These are phyloP conservation scores for Ia io DNA, from an alignment of 2,113 vertebrate species.

Conservation along the genomic window DNA sequence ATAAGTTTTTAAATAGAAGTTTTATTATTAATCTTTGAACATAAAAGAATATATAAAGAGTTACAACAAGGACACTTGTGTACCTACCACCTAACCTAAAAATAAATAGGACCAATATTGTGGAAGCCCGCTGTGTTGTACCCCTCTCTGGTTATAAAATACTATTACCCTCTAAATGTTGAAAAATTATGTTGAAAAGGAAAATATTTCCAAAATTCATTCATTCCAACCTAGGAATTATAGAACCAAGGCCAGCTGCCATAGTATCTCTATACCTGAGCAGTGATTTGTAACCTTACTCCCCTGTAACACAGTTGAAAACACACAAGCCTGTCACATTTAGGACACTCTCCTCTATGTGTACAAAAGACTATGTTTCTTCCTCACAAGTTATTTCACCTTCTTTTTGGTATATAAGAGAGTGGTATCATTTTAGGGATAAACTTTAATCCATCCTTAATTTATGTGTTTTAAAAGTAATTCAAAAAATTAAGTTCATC, in stretches of 20 bases:
- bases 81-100: slow-evolving; percentile 30
- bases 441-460: slow-evolving; percentile 9
- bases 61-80: background rate
- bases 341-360: background rate
- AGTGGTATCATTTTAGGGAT: slow-evolving; percentile 27
- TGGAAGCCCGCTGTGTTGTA: background rate
- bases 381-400: background rate
- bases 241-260: slow-evolving; percentile 15
- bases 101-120: slow-evolving; percentile 14
- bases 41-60: slow-evolving; percentile 28
- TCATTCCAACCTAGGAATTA: background rate
- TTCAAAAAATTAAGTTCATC: background rate
- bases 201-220: slow-evolving; percentile 27
- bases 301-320: background rate
- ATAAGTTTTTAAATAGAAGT: background rate
- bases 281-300: slow-evolving; percentile 46
- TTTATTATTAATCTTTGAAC: slow-evolving; percentile 48
- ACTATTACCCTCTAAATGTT: slow-evolving; percentile 39
- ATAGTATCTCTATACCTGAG: slow-evolving; percentile 14
- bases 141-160: slow-evolving; percentile 26
- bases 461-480: slow-evolving; percentile 31
- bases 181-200: slow-evolving; percentile 9
- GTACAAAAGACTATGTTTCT: slow-evolving; percentile 26
- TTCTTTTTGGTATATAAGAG: slow-evolving; percentile 19
- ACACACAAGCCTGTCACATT: background rate